Evolutionary conservation across 2,888 invertebrate genomes (phyloP).

Genomic region (Eremobia ochroleuca): DNA sequence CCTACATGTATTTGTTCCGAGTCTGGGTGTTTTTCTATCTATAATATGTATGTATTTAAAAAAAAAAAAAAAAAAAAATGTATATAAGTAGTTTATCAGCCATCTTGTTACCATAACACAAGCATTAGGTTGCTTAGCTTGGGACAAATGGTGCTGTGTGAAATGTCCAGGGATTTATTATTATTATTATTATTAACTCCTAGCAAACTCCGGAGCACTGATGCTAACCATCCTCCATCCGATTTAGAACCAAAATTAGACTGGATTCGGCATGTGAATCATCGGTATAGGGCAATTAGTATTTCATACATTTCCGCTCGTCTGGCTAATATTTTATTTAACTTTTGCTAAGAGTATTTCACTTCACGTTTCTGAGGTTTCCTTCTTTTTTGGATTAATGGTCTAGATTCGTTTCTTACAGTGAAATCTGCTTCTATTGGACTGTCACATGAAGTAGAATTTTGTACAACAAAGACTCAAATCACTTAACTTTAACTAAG

Average conservation of each 20-base stretch:
- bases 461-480: not conserved
- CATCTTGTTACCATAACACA: no score
- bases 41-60: no score
- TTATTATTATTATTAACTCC: no score
- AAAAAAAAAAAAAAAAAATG: no score
- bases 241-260: slow-evolving; percentile 76
- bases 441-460: not conserved
- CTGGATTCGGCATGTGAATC: slow-evolving; percentile 74
- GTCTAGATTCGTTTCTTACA: not conserved
- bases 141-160: no score
- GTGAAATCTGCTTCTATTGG: not conserved
- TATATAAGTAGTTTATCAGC: no score
- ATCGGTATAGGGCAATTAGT: slow-evolving; percentile 74
- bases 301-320: slow-evolving; percentile 77
- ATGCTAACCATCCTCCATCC: slow-evolving; percentile 68
- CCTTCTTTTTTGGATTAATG: not conserved
- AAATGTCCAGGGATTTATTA: no score
- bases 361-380: slow-evolving; percentile 4
- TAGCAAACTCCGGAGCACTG: slow-evolving; percentile 62
- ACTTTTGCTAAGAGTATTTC: slow-evolving; percentile 39
- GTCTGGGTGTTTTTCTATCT: no score
- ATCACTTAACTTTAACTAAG: not conserved
- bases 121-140: no score
- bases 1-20: no score
- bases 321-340: slow-evolving; percentile 65